Conservation (phyloP, 2,113 vertebrate species). For the Thermophis baileyi region DNA sequence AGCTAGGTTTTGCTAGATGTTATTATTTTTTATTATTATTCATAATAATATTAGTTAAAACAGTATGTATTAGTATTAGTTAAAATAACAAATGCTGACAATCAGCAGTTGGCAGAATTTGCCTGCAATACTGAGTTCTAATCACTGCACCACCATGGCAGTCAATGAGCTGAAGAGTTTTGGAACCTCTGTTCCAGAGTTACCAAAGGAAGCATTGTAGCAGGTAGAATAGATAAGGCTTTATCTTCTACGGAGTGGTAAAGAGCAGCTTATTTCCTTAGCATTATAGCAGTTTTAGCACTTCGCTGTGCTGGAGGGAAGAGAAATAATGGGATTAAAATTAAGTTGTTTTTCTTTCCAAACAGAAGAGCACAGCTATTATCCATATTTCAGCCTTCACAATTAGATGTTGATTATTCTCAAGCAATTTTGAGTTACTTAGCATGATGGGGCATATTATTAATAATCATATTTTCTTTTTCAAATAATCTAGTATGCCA, state of each 20-base stretch:
- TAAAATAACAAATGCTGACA: not conserved
- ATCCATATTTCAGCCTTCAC: conserved; percentile 7
- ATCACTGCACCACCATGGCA: no score
- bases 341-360: conserved; percentile 9
- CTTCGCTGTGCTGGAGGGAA: not conserved
- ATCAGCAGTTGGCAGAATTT: no score
- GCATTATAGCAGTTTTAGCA: not conserved
- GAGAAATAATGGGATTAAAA: conserved; percentile 15
- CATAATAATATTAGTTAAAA: not conserved
- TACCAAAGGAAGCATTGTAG: not conserved
- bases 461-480: conserved; percentile 22
- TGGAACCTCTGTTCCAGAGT: not conserved
- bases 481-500: not conserved
- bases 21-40: not conserved
- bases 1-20: no score
- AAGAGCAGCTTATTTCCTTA: not conserved
- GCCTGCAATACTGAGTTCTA: no score
- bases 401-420: conserved; percentile 21
- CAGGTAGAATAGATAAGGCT: not conserved
- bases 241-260: not conserved
- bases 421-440: conserved; percentile 22
- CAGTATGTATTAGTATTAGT: not conserved
- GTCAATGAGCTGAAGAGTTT: not conserved
- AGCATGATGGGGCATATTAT: conserved; percentile 21
- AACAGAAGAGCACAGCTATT: conserved; percentile 17